These are phyloP conservation scores for Phocides pigmalion DNA, from an alignment of 1,140 invertebrate genomes.

Conservation along the genomic window DNA sequence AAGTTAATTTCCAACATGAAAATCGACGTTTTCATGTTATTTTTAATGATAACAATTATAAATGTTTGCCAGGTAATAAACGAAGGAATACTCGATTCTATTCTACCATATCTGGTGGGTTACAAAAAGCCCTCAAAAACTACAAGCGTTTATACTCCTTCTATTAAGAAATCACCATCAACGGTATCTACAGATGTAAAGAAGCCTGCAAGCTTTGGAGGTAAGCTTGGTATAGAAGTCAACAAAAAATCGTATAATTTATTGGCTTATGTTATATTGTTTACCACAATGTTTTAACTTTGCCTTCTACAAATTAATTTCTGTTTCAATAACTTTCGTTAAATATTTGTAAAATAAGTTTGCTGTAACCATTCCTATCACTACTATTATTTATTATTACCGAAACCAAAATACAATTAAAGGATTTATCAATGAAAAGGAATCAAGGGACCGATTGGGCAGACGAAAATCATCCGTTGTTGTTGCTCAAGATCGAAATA, in stretches of 20 bases:
- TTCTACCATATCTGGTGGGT: slow-evolving; percentile 88
- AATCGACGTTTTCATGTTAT: no score
- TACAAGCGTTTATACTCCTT: slow-evolving; percentile 79
- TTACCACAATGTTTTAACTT: no score
- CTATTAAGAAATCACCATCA: slow-evolving; percentile 82
- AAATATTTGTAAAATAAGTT: no score
- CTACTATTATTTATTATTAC: background rate
- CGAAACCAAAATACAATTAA: background rate
- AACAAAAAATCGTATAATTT: background rate
- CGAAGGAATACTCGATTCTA: slow-evolving; percentile 91
- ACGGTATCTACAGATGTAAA: slow-evolving; percentile 71
- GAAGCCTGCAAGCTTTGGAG: slow-evolving; percentile 81
- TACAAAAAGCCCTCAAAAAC: slow-evolving; percentile 79
- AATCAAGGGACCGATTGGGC: slow-evolving; percentile 74
- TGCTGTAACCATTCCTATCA: no score
- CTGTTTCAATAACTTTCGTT: no score
- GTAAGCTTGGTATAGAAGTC: slow-evolving; percentile 38
- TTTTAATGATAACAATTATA: no score
- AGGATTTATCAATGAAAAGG: slow-evolving; percentile 79
- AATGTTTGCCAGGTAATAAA: slow-evolving; percentile 84
- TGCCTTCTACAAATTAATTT: no score
- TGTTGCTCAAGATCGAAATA: slow-evolving; percentile 66
- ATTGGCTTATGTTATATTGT: background rate
- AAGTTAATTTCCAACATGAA: no score
- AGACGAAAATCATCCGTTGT: slow-evolving; percentile 76